phyloP scores from a whole-genome alignment of 2,888 invertebrate species.

The Furcula furcula region DNA sequence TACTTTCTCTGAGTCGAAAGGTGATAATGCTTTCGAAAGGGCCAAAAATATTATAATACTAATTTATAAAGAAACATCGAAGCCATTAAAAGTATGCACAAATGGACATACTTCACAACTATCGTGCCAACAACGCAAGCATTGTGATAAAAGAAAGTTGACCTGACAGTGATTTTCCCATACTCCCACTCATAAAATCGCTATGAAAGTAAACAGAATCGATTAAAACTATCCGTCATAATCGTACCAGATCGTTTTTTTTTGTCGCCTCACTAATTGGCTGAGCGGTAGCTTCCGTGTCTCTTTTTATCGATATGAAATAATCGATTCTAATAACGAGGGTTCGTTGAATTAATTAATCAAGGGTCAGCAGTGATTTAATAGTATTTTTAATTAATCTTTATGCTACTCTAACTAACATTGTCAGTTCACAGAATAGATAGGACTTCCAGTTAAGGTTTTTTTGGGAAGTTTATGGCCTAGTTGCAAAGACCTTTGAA shows the following conservation, averaged over 20 bases:
- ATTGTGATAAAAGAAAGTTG: constrained; percentile 60
- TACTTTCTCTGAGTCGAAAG: too few species aligned
- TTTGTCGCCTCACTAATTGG: constrained; percentile 54
- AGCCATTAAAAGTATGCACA: too few species aligned
- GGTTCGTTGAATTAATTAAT: constrained; percentile 61
- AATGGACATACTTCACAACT: background rate
- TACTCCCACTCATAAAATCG: constrained; percentile 41
- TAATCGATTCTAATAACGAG: constrained; percentile 57
- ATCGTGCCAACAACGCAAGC: constrained; percentile 4
- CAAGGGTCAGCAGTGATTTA: constrained; percentile 45
- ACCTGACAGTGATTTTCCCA: constrained; percentile 59
- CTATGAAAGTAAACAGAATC: constrained; percentile 47
- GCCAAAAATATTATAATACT: too few species aligned
- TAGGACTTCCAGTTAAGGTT: too few species aligned
- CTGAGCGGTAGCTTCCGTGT: constrained; percentile 62
- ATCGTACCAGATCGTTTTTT: constrained; percentile 50
- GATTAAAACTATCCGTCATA: constrained; percentile 59
- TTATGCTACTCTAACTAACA: constrained; percentile 2
- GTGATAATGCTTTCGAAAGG: too few species aligned
- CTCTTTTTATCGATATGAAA: constrained; percentile 54
- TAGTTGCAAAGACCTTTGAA: too few species aligned
- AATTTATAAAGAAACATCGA: too few species aligned
- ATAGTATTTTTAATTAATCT: constrained; percentile 21
- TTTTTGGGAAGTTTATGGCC: too few species aligned
- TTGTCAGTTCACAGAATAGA: too few species aligned